A percentile compares a stretch with the other conserved stretches of the same genome.
Conservation (phyloP, 2,888 invertebrate species). For the Phorcus lineatus region DNA sequence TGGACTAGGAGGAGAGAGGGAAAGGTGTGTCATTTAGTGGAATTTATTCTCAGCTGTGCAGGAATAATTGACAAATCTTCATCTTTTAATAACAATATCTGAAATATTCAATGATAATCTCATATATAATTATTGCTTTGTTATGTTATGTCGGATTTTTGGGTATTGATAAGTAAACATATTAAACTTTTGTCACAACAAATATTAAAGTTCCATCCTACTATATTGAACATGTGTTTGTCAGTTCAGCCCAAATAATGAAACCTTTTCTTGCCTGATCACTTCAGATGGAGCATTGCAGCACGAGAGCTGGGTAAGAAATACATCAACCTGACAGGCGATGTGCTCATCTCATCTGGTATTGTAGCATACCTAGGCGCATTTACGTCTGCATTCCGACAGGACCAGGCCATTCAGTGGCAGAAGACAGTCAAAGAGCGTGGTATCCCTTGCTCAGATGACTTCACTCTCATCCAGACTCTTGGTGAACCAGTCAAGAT, state of each 20-base stretch:
- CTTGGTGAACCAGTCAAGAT: constrained; percentile 76
- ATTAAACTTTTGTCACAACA: too few relatives aligned
- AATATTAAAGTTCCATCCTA: too few relatives aligned
- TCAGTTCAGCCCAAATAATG: neutral
- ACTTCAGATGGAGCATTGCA: constrained; percentile 72
- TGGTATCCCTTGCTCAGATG: constrained; percentile 84
- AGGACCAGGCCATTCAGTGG: constrained; percentile 85
- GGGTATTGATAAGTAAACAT: too few relatives aligned
- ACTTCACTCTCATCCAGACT: constrained; percentile 82
- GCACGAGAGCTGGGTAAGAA: constrained; percentile 68
- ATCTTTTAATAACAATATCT: too few relatives aligned
- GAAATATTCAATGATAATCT: too few relatives aligned
- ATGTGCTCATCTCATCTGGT: constrained; percentile 80
- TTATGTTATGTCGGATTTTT: too few relatives aligned
- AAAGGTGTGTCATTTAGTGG: constrained; percentile 58
- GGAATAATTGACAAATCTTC: too few relatives aligned
- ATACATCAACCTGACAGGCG: constrained; percentile 79
- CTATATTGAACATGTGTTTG: too few relatives aligned
- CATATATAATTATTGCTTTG: too few relatives aligned
- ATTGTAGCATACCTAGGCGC: constrained; percentile 75
- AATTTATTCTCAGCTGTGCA: too few relatives aligned
- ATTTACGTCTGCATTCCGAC: constrained; percentile 75
- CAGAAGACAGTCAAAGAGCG: constrained; percentile 82
- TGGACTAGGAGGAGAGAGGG: constrained; percentile 76
- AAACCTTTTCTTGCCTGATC: neutral